Evolutionary conservation across 2,888 invertebrate species (phyloP).

Genomic region (Odontocerum albicorne): DNA sequence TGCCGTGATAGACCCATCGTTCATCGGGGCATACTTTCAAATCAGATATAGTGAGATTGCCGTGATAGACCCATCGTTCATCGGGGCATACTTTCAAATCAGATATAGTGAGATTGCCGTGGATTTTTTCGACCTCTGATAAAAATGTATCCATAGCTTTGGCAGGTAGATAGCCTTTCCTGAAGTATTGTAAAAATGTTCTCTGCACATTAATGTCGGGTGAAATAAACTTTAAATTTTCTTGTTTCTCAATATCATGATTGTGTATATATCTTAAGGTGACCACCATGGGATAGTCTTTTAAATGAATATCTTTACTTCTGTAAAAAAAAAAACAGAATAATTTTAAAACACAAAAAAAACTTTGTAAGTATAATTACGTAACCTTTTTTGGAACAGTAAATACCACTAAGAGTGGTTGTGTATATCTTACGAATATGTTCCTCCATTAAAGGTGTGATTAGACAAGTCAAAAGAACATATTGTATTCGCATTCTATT

Average conservation of each 20-base stretch:
- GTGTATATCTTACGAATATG: no score
- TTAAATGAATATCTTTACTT: constrained; percentile 12
- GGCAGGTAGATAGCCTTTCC: constrained; percentile 3
- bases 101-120: no score
- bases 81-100: constrained; percentile 7
- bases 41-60: no score
- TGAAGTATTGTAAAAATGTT: constrained; percentile 9
- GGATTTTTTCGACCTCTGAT: constrained; percentile 9
- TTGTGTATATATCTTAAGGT: constrained; percentile 11
- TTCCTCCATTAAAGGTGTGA: no score
- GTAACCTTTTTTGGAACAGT: no score
- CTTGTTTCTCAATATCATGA: background rate
- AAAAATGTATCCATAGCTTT: constrained; percentile 14
- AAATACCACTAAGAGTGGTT: no score
- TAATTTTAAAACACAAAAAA: no score
- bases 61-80: no score
- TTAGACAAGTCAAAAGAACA: no score
- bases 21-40: no score
- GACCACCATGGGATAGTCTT: constrained; percentile 13
- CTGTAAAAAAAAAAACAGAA: constrained; percentile 6
- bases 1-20: constrained; percentile 13
- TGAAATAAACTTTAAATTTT: constrained; percentile 2
- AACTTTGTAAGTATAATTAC: no score
- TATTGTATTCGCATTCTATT: no score
- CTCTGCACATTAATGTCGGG: constrained; percentile 7